phyloP scores from a whole-genome alignment of 2,797 vertebrate species.

The Oreortyx pictus region DNA sequence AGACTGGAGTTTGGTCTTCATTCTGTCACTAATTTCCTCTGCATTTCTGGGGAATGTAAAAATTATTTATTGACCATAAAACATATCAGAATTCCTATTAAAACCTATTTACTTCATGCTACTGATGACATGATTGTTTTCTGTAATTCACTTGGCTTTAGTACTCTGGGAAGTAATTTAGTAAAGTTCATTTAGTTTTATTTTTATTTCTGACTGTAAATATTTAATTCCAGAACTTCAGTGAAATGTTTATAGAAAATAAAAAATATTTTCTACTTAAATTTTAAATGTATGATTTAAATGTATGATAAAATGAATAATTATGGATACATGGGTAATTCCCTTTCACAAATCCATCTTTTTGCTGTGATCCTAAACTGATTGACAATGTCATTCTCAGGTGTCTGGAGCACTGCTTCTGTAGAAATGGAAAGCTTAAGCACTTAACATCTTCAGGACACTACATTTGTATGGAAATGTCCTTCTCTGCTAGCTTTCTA shows the following conservation, averaged over 20 bases:
- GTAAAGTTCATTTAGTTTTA: conserved; percentile 2
- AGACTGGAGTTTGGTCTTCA: not conserved
- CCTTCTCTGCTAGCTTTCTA: not conserved
- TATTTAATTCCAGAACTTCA: not conserved
- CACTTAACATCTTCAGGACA: not conserved
- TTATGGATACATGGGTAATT: not conserved
- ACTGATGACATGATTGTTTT: conserved; percentile 54
- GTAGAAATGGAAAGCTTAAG: not conserved
- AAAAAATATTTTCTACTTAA: not conserved
- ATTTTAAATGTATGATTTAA: not conserved
- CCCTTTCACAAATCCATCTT: not conserved
- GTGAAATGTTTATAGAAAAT: not conserved
- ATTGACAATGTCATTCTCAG: not conserved
- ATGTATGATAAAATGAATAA: not conserved
- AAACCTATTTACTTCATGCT: conserved; percentile 35
- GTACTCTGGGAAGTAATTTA: not conserved
- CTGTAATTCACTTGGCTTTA: conserved; percentile 45
- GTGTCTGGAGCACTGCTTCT: not conserved
- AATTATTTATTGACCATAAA: not conserved
- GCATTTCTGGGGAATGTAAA: conserved; percentile 26
- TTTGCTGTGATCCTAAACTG: not conserved
- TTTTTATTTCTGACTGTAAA: not conserved
- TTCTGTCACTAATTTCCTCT: not conserved
- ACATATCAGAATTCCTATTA: conserved; percentile 18
- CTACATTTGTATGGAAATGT: not conserved